phyloP scores from a whole-genome alignment of 2,797 vertebrate genomes.

The Hoplostethus mediterraneus region DNA sequence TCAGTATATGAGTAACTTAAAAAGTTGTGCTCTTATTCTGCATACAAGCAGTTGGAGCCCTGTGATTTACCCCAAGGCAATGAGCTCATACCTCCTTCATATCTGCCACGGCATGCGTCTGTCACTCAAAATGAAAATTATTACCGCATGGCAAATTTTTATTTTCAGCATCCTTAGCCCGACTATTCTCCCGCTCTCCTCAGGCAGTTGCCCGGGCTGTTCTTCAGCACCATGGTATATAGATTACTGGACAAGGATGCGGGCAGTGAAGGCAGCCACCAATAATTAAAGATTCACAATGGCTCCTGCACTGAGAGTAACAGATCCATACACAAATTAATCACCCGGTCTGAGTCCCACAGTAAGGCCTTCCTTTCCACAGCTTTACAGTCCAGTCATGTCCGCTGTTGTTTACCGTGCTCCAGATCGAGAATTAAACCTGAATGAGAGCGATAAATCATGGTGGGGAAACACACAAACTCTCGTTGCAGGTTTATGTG shows the following conservation, averaged over 20 bases:
- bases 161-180: constrained; percentile 46
- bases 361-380: constrained; percentile 69
- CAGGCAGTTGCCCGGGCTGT: constrained; percentile 33
- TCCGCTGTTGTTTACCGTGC: constrained; percentile 84
- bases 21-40: constrained; percentile 50
- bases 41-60: constrained; percentile 48
- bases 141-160: constrained; percentile 66
- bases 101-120: constrained; percentile 64
- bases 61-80: constrained; percentile 51
- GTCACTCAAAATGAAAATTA: constrained; percentile 80
- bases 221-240: constrained; percentile 65
- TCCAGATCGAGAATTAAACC: constrained; percentile 86
- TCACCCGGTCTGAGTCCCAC: constrained; percentile 76
- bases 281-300: constrained; percentile 86
- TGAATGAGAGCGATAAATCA: constrained; percentile 87
- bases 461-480: constrained; percentile 76
- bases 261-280: constrained; percentile 69
- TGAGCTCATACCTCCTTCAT: constrained; percentile 66
- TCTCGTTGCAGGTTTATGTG: constrained; percentile 80
- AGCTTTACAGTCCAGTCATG: constrained; percentile 85
- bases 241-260: constrained; percentile 74
- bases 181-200: constrained; percentile 42
- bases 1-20: constrained; percentile 59
- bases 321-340: constrained; percentile 85
- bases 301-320: constrained; percentile 76